Evolutionary conservation across 2,113 vertebrate species (phyloP).

Genomic region (Mola mola): DNA sequence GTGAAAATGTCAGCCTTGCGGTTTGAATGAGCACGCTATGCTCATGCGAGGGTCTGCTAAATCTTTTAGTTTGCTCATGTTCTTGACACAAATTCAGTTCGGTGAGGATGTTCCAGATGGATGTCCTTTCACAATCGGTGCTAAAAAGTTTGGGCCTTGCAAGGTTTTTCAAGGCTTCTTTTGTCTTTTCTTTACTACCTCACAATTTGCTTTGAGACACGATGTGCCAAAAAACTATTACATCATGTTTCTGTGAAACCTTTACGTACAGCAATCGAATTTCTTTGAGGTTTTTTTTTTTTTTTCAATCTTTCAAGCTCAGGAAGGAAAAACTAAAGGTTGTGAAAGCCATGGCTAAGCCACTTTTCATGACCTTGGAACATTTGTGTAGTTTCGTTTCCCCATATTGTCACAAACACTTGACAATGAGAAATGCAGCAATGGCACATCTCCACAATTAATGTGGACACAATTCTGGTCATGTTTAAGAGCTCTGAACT

Average conservation of each 20-base stretch:
- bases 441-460: conserved; percentile 14
- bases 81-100: not conserved
- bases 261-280: no score
- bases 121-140: no score
- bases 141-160: not conserved
- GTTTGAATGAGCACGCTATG: conserved; percentile 21
- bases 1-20: conserved; percentile 22
- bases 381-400: no score
- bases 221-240: not conserved
- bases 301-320: no score
- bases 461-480: conserved; percentile 9
- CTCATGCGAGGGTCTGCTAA: no score
- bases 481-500: conserved; percentile 30
- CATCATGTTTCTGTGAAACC: not conserved
- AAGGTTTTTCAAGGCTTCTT: not conserved
- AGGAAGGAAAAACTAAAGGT: not conserved
- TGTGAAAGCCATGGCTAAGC: no score
- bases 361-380: no score
- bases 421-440: conserved; percentile 14
- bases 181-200: not conserved
- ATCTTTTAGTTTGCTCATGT: not conserved
- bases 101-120: no score
- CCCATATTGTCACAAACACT: no score
- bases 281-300: no score
- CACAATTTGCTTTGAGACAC: conserved; percentile 2